phyloP scores from a whole-genome alignment of 2,888 invertebrate genomes.

The Cartodere bifasciata region DNA sequence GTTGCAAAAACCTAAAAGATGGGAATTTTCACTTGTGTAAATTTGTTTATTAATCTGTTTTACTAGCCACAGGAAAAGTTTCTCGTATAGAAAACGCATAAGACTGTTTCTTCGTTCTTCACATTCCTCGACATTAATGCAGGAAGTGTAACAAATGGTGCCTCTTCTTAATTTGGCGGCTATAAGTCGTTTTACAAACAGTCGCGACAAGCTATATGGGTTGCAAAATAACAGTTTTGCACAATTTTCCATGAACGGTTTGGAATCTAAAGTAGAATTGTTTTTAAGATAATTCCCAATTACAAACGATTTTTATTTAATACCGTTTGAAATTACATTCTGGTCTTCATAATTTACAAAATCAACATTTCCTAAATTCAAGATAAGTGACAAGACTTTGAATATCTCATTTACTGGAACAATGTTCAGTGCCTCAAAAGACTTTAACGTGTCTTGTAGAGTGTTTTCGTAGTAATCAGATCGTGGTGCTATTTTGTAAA shows the following conservation, averaged over 20 bases:
- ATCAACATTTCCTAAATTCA: slow-evolving; percentile 30
- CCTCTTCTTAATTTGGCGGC: slow-evolving; percentile 22
- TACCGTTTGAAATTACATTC: slow-evolving; percentile 12
- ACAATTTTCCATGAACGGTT: slow-evolving; percentile 21
- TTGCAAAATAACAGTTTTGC: slow-evolving; percentile 20
- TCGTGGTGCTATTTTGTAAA: slow-evolving; percentile 23
- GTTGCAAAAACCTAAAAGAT: not conserved
- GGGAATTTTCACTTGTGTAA: slow-evolving; percentile 1
- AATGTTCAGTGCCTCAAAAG: slow-evolving; percentile 25
- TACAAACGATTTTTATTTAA: slow-evolving; percentile 1
- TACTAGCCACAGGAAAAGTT: slow-evolving; percentile 31
- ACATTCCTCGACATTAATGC: slow-evolving; percentile 28
- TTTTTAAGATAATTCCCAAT: not conserved
- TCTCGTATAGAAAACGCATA: slow-evolving; percentile 31
- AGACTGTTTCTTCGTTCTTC: slow-evolving; percentile 30
- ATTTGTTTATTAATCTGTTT: slow-evolving; percentile 23
- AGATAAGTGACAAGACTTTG: slow-evolving; percentile 24
- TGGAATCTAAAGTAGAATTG: slow-evolving; percentile 20
- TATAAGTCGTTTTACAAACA: slow-evolving; percentile 27
- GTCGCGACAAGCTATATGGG: slow-evolving; percentile 17
- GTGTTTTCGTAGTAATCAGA: slow-evolving; percentile 11
- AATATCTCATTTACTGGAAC: slow-evolving; percentile 25
- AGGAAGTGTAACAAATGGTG: slow-evolving; percentile 25
- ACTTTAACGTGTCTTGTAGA: slow-evolving; percentile 24
- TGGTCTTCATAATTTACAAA: slow-evolving; percentile 21